Percentiles rank a stretch among this genome's conserved stretches.
Conservation (phyloP, 1,140 invertebrate species). For the Bathynomus jamesi region DNA sequence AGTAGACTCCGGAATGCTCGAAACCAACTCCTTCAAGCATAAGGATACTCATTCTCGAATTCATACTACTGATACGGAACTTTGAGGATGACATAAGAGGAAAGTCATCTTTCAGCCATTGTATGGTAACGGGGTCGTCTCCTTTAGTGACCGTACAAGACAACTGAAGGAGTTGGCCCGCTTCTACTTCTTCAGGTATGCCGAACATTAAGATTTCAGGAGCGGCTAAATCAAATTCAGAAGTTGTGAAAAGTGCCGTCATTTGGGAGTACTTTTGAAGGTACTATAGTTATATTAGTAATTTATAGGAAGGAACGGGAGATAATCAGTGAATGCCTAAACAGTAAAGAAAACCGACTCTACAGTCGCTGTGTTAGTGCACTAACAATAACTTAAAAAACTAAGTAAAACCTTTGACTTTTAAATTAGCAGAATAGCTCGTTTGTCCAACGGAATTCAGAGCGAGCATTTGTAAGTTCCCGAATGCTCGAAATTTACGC, state of each 20-base stretch:
- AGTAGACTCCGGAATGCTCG: slow-evolving; percentile 20
- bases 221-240: slow-evolving; percentile 16
- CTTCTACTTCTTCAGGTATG: slow-evolving; percentile 67
- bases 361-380: too few relatives aligned
- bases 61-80: slow-evolving; percentile 20
- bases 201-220: slow-evolving; percentile 59
- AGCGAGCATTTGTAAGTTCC: slow-evolving; percentile 16
- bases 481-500: slow-evolving; percentile 13
- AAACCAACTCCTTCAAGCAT: slow-evolving; percentile 16
- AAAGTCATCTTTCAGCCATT: slow-evolving; percentile 49
- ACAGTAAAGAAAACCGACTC: too few relatives aligned
- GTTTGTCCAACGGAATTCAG: slow-evolving; percentile 16
- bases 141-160: slow-evolving; percentile 73
- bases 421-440: slow-evolving; percentile 8
- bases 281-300: too few relatives aligned
- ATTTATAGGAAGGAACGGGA: too few relatives aligned
- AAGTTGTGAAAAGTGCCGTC: too few relatives aligned
- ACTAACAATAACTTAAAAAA: too few relatives aligned
- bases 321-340: too few relatives aligned
- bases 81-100: slow-evolving; percentile 8
- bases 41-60: slow-evolving; percentile 21
- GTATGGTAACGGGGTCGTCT: slow-evolving; percentile 66
- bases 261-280: too few relatives aligned
- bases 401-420: slow-evolving; percentile 10
- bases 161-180: slow-evolving; percentile 65